Evolutionary conservation across 2,797 vertebrate species (phyloP).

Genomic region (Melanotaenia boesemani): DNA sequence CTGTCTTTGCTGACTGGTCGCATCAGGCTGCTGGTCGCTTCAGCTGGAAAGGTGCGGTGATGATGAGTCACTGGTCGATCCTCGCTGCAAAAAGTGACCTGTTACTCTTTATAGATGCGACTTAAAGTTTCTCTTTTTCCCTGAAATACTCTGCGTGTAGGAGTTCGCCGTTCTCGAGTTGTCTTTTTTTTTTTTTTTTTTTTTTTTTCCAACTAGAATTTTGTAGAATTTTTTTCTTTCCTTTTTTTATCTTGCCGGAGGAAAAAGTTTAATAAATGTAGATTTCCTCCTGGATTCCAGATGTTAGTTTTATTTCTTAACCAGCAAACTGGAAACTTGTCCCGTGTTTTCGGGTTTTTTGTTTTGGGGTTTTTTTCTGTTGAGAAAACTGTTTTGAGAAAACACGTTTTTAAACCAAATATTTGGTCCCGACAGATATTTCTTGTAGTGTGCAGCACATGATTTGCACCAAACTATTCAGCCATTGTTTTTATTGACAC

Average conservation of each 20-base stretch:
- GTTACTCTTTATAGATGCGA: not conserved
- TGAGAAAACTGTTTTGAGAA: not conserved
- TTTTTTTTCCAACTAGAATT: not conserved
- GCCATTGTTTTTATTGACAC: not conserved
- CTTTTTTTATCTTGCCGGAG: not conserved
- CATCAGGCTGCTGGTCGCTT: constrained; percentile 7
- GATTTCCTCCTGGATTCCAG: not conserved
- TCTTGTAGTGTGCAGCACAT: constrained; percentile 49
- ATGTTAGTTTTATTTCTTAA: not conserved
- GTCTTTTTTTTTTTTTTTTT: not conserved
- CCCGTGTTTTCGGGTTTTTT: fast-evolving
- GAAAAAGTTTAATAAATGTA: not conserved
- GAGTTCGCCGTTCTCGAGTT: not conserved
- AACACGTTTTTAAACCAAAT: not conserved
- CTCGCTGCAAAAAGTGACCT: constrained; percentile 35
- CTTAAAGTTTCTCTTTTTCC: not conserved
- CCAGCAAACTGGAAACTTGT: no score
- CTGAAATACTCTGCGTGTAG: fast-evolving
- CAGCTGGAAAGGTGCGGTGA: constrained; percentile 37
- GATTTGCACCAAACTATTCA: not conserved
- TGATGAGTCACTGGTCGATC: constrained; percentile 41
- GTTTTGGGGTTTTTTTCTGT: not conserved
- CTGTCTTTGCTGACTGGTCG: not conserved
- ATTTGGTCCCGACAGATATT: constrained; percentile 26
- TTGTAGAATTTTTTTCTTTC: not conserved